Base-by-base conservation (phyloP, 2,797 vertebrate species). In the Tenualosa thibaudeaui region DNA sequence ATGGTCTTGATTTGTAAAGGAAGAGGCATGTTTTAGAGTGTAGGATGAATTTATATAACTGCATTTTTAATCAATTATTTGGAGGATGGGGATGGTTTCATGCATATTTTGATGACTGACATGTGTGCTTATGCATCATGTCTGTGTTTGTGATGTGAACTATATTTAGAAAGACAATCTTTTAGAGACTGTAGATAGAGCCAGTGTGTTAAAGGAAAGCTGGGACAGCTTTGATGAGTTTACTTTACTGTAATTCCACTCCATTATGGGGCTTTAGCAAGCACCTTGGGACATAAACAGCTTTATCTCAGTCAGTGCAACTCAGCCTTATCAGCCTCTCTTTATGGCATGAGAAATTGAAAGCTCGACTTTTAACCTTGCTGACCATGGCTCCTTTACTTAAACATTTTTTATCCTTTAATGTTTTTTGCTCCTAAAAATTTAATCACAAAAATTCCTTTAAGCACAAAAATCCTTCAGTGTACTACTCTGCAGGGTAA, bases 361-460 rank as follows among this genome's bases (percentile, higher is more conserved):
- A 82, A 54, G 49, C 24, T 83, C 85, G 87, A 85, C 86, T 81
- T 91, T 89, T 90, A 90, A 91, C 89, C 88, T 88, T 81, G 43
- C 49, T 81, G 75, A 31, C 83, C 83, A 83, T 49, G 49, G 78
- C 83, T 86, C 83, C 62, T 71, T 53, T 75, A 62, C 84, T 85
- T 90, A 88, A 91, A 91, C 85, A 91, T 78, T 37, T 78, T 78
- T 43, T 43, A 46, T 19, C 40, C 15, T 46, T 5, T 75, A 37
- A 31, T 75, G 15, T 78, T 78, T 78, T 19, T 78, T 71, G 0
- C 17, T 15, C 31, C 1, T 15, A 31, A 15, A 71, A 71, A 68
- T 68, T 2, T 62, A 68, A 9, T 24, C 24, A 53, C 9, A 12
- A 53, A 15, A 9, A 9, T 53, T n/a, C n/a, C n/a, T n/a, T n/a